Conservation (phyloP, 2,797 vertebrate genomes). For the Microchirus variegatus region DNA sequence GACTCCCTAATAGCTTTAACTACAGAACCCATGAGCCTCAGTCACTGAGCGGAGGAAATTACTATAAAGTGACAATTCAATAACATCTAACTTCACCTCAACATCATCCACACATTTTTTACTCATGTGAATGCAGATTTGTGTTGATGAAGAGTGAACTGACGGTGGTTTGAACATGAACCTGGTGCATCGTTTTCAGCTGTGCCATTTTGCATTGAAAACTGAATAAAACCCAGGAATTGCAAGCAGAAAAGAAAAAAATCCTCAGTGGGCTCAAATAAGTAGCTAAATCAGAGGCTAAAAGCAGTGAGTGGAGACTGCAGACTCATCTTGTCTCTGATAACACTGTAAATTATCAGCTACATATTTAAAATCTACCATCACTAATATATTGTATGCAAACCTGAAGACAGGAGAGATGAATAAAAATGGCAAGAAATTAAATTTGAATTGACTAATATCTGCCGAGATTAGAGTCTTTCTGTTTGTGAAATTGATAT, state of each 20-base stretch:
- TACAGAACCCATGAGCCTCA: conserved; percentile 10
- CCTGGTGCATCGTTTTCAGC: neutral
- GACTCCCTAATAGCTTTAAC: neutral
- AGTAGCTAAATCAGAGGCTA: neutral
- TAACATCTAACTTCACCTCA: neutral
- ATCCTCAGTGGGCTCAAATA: neutral
- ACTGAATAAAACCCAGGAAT: conserved; percentile 10
- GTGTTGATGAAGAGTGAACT: conserved; percentile 8
- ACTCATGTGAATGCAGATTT: neutral
- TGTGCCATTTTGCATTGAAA: conserved; percentile 15
- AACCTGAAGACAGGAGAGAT: conserved; percentile 29
- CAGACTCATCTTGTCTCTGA: conserved; percentile 9
- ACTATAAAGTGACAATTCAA: neutral
- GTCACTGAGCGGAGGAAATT: neutral
- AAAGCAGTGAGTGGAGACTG: conserved; percentile 26
- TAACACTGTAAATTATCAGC: neutral
- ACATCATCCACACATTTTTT: neutral
- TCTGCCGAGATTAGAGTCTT: conserved; percentile 9
- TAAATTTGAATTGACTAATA: neutral
- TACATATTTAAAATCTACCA: conserved; percentile 31
- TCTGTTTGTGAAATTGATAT: neutral
- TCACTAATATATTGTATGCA: conserved; percentile 18
- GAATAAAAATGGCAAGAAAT: neutral
- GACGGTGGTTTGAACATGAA: conserved; percentile 45
- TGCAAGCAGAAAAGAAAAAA: conserved; percentile 20